These are phyloP conservation scores for Hylomyscus alleni DNA, from an alignment of 2,797 vertebrate genomes.

Conservation along the genomic window DNA sequence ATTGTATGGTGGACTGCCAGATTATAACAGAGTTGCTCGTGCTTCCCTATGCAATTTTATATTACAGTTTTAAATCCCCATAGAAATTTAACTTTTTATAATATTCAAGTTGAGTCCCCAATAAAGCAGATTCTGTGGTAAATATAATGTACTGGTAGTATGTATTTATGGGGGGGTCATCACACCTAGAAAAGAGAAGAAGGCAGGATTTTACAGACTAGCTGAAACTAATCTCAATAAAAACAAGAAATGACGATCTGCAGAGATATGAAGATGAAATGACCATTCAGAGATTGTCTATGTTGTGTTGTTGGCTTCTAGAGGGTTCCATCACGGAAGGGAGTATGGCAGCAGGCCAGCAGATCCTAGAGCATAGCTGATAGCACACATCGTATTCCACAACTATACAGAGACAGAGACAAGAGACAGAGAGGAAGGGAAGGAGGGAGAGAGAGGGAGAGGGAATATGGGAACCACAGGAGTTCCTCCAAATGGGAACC, in stretches of 20 bases:
- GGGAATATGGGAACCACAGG: not conserved
- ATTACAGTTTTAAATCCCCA: not conserved
- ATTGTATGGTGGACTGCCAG: not conserved
- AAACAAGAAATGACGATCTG: not conserved
- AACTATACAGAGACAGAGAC: not conserved
- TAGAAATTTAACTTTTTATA: not conserved
- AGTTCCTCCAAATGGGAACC: not conserved
- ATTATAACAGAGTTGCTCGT: too few species aligned
- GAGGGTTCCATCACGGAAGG: not conserved
- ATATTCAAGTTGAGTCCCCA: not conserved
- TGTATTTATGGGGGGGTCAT: not conserved
- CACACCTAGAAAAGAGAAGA: not conserved
- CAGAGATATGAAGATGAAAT: not conserved
- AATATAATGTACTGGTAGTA: not conserved
- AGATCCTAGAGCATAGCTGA: not conserved
- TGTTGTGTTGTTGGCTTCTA: too few species aligned
- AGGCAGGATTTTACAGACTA: not conserved
- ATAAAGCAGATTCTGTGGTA: not conserved
- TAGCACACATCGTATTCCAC: not conserved
- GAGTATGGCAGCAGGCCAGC: not conserved
- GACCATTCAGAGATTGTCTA: not conserved
- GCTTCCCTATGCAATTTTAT: not conserved
- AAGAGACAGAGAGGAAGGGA: too few species aligned
- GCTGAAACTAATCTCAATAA: not conserved
- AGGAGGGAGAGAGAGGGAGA: not conserved